A percentile compares a stretch with the other conserved stretches of the same genome.
phyloP scores from a whole-genome alignment of 2,888 invertebrate genomes.

The Gastrophysa polygoni region DNA sequence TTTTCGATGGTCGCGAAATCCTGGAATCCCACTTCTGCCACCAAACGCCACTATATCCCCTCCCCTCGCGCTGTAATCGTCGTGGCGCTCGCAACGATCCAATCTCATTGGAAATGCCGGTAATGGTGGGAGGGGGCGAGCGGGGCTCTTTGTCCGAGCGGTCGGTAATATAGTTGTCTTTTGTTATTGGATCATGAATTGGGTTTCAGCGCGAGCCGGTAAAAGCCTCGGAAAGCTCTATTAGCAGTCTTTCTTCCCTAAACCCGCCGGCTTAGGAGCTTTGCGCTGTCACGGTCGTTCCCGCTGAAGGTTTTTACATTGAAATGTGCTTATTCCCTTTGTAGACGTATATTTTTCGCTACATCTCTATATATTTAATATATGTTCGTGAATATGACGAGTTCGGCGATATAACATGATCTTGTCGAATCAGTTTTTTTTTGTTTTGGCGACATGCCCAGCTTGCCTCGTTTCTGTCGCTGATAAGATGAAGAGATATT shows the following conservation, averaged over 20 bases:
- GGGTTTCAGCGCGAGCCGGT: conserved; percentile 58
- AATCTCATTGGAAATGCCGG: conserved; percentile 50
- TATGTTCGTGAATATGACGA: conserved; percentile 13
- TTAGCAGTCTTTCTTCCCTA: conserved; percentile 61
- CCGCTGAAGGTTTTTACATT: conserved; percentile 58
- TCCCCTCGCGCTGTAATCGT: conserved; percentile 7
- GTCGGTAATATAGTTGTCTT: conserved; percentile 61
- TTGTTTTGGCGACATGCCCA: neutral
- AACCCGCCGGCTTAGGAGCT: conserved; percentile 58
- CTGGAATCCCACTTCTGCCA: neutral
- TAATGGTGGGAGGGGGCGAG: conserved; percentile 26
- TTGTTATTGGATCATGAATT: conserved; percentile 62
- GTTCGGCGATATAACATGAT: neutral
- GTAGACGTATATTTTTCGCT: conserved; percentile 47
- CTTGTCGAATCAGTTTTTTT: neutral
- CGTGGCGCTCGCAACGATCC: conserved; percentile 41
- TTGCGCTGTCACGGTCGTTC: conserved; percentile 56
- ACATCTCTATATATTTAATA: conserved; percentile 43
- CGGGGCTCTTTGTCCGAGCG: conserved; percentile 58
- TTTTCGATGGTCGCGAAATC: neutral
- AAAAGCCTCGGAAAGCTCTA: conserved; percentile 61
- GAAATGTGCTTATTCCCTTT: conserved; percentile 60
- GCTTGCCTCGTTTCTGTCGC: too few species aligned
- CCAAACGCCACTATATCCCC: conserved; percentile 20
- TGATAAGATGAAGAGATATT: too few species aligned